phyloP scores from a whole-genome alignment of 2,888 invertebrate species.

The Isotomurus palustris region DNA sequence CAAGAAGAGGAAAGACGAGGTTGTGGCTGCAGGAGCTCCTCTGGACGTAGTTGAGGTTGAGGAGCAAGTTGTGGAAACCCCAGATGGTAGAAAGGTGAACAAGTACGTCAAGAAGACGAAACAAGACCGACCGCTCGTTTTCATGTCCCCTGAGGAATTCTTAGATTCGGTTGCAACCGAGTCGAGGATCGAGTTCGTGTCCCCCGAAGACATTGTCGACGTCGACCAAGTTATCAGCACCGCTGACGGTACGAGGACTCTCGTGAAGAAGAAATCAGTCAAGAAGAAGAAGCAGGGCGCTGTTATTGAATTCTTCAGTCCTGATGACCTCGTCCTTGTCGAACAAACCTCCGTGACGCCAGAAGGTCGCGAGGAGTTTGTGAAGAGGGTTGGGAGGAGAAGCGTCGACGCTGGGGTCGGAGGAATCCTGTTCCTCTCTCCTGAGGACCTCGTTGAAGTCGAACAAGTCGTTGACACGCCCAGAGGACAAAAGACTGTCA shows the following conservation, averaged over 20 bases:
- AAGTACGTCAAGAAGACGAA: background rate
- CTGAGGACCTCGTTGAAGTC: background rate
- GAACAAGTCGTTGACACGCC: too few relatives aligned
- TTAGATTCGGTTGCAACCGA: too few relatives aligned
- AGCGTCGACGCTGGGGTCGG: too few relatives aligned
- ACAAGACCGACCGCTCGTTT: background rate
- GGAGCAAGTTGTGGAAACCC: background rate
- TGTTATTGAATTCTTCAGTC: too few relatives aligned
- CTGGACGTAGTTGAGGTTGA: background rate
- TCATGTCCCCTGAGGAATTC: background rate
- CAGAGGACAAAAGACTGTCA: too few relatives aligned
- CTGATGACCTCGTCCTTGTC: too few relatives aligned
- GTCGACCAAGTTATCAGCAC: too few relatives aligned
- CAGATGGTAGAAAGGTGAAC: background rate
- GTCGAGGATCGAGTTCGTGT: background rate
- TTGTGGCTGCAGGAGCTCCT: too few relatives aligned
- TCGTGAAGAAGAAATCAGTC: slow-evolving; percentile 7
- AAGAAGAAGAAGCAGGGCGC: background rate
- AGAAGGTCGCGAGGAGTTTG: background rate
- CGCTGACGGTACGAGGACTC: too few relatives aligned
- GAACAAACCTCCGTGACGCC: too few relatives aligned
- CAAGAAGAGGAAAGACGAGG: slow-evolving; percentile 1
- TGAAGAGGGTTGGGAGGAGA: slow-evolving; percentile 11
- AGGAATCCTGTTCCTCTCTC: background rate
- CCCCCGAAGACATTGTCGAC: too few relatives aligned